Base-by-base conservation (phyloP, 2,113 vertebrate genomes). In the Xiphophorus couchianus region DNA sequence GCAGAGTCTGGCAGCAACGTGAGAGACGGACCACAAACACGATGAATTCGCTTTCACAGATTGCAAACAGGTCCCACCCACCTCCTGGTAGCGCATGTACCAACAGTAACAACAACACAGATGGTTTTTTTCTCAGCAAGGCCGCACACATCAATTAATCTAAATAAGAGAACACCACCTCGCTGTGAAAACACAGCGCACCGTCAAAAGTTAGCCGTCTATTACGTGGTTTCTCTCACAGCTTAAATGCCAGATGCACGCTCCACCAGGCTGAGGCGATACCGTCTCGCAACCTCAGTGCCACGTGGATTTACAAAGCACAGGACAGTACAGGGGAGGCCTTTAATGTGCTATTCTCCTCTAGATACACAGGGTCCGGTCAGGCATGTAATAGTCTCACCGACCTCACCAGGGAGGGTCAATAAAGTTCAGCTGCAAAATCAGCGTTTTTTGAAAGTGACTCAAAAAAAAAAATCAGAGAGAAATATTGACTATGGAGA, bases 401-500 rank as follows among this genome's bases (percentile, higher is more conserved):
- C 64, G 39, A 71, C 66, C 66, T 75, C 77, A 42, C 76, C 74
- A 79, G 77, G 75, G 66, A 51, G 66, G 28, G 33, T 79, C 73
- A 54, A 4, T 66, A 22, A 78, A 70, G 62, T 30, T 62, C 66
- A 10, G 17, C 63, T 74, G 83, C 80, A 48, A 81, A 73, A 80
- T 91, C 83, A 87, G 77, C 81, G 68, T 31, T 73, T 91, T 91
- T 89, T 82, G 66, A 71, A 83, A 82, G 70, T 79, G 74, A 70
- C 67, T 66, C 70, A 61, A 71, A 78, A 73, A 25, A 76, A 2
- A 76, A 2, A 44, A 27, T 31, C 1, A 11, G 65, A 19, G 62
- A 71, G 67, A 74, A 73, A 80, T 67, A 71, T 62, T 29, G 48
- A 68, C 63, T 66, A 58, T 62, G 60, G n/a, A 28, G 6, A 5